These are phyloP conservation scores for Rhinolophus ferrumequinum DNA, from an alignment of 2,113 vertebrate species.

Conservation along the genomic window DNA sequence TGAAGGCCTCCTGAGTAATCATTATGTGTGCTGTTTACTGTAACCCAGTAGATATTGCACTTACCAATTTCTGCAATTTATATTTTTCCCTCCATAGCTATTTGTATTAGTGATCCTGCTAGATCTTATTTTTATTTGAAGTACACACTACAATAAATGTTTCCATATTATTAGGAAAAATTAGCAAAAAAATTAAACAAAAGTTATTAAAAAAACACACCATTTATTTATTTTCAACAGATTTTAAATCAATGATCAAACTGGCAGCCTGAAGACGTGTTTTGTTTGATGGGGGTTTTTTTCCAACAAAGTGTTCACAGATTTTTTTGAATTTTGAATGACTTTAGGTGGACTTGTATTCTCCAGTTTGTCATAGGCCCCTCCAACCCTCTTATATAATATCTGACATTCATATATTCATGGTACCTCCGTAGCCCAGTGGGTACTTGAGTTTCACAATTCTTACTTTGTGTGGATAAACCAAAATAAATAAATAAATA, in stretches of 20 bases:
- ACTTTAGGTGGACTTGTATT: neutral
- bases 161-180: neutral
- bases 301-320: neutral
- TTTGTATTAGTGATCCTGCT: neutral
- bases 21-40: neutral
- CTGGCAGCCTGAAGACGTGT: neutral
- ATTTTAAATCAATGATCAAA: neutral
- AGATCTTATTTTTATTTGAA: constrained; percentile 6
- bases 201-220: neutral
- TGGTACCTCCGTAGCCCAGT: neutral
- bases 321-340: neutral
- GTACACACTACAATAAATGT: neutral
- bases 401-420: neutral
- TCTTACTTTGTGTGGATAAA: neutral
- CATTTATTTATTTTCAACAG: constrained; percentile 11
- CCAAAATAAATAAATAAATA: neutral
- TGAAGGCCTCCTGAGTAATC: neutral
- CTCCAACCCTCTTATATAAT: neutral
- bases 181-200: constrained; percentile 23
- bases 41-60: neutral
- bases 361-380: neutral
- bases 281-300: neutral
- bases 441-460: neutral
- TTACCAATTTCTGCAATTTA: neutral
- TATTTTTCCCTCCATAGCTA: neutral